Base-by-base conservation (phyloP, 2,797 vertebrate genomes). In the Spheniscus humboldti region DNA sequence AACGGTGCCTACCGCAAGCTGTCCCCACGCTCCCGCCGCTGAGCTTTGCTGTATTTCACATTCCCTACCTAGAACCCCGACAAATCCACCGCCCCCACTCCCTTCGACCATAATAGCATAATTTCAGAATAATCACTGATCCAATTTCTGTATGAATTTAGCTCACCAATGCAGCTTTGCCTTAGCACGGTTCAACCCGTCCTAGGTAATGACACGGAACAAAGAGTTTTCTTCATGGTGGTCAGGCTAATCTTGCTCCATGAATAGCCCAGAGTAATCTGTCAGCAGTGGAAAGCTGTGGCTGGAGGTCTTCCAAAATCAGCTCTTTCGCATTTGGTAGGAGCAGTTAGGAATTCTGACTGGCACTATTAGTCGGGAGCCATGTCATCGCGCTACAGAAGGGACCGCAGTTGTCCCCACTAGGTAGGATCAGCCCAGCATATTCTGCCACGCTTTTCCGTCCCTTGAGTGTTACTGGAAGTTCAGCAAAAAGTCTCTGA, bases 241-340 rank as follows among this genome's bases (percentile, higher is more conserved):
- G 96, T 97, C 97, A 96, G 94, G 96, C 97, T 98, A 97, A 98
- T 97, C 98, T 97, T 95, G 63, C 67, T 86, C 96, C 88, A 53
- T 94, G 97, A 98, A 98, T 90, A 98, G 98, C 95, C 96, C 96
- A 95, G 97, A 97, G 97, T 97, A 97, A 98, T 98, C 97, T 97
- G 96, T 97, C 77, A 95, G 96, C 96, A 96, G 75, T 94, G 83
- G 77, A 97, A 98, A 97, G 97, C 98, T 95, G 94, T 88, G 96
- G 76, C 98, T 98, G 97, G 98, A 98, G 97, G 95, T 78, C 95
- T 98, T 98, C 98, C 98, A 98, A 96, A 79, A 87, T 20, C 94
- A 96, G 95, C 94, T 97, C 94, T 97, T 76, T 92, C 50, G 4
- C 97, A 93, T 98, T 98, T 97, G 97, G 97, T 98, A 95, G 95